A percentile compares a stretch with the other conserved stretches of the same genome.
Evolutionary conservation across 2,797 vertebrate species (phyloP).

Genomic region (Schizopygopsis malacanthus): DNA sequence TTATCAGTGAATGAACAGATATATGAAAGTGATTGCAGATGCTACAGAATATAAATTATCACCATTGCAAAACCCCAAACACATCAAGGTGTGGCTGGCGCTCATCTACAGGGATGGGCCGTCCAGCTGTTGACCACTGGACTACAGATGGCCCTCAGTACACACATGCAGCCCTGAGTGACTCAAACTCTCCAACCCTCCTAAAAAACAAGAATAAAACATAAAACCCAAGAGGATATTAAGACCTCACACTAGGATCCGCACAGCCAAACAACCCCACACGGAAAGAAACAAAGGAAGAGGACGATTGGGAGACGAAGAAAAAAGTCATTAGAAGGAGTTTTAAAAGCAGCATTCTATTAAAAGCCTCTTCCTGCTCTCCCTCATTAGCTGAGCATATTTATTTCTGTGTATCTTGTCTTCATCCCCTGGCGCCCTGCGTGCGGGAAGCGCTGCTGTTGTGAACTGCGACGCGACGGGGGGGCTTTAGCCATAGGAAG

Average conservation of each 20-base stretch:
- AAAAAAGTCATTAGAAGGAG: conserved; percentile 65
- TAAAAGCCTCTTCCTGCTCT: conserved; percentile 72
- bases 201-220: conserved; percentile 54
- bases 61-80: conserved; percentile 18
- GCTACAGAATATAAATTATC: conserved; percentile 32
- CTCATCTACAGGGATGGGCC: conserved; percentile 40
- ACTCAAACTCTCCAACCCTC: conserved; percentile 35
- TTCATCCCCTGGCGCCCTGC: conserved; percentile 68
- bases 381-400: conserved; percentile 78
- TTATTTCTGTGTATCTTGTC: conserved; percentile 78
- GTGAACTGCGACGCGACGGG: conserved; percentile 67
- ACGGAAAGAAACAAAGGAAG: conserved; percentile 47
- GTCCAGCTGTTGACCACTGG: conserved; percentile 66
- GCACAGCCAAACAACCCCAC: conserved; percentile 59
- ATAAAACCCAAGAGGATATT: conserved; percentile 56
- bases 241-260: conserved; percentile 72
- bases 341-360: conserved; percentile 63
- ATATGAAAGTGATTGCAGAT: conserved; percentile 24
- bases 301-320: conserved; percentile 67
- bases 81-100: conserved; percentile 37
- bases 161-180: conserved; percentile 16
- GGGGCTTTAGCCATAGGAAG: conserved; percentile 26
- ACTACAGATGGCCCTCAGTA: conserved; percentile 61
- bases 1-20: conserved; percentile 38
- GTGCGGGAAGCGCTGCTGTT: conserved; percentile 69